phyloP scores from a whole-genome alignment of 2,113 vertebrate genomes.

The Suricata suricatta region DNA sequence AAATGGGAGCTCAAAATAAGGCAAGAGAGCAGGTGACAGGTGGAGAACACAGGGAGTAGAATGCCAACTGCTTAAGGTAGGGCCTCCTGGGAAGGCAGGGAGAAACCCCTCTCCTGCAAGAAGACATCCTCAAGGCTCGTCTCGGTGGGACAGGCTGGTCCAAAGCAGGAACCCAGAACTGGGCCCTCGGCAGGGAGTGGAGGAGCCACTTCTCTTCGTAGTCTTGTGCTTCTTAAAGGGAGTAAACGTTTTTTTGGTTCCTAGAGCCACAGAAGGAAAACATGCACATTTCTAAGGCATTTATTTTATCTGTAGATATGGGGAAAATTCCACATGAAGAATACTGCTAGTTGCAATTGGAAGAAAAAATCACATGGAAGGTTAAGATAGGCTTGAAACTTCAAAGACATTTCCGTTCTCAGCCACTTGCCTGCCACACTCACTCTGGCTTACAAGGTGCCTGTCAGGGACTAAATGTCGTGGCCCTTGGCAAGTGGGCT shows the following conservation, averaged over 20 bases:
- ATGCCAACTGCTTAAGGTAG: not conserved
- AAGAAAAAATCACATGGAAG: not conserved
- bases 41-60: not conserved
- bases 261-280: not conserved
- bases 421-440: not conserved
- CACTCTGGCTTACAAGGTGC: not conserved
- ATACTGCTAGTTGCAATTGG: not conserved
- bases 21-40: not conserved
- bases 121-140: not conserved
- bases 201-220: not conserved
- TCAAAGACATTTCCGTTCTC: not conserved
- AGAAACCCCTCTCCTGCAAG: not conserved
- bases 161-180: not conserved
- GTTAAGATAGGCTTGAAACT: not conserved
- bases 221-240: not conserved
- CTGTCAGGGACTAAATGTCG: too few relatives aligned
- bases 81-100: not conserved
- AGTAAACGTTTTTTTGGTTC: not conserved
- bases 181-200: not conserved
- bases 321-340: not conserved
- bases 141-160: not conserved
- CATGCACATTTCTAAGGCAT: not conserved
- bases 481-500: too few relatives aligned
- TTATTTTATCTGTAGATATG: not conserved
- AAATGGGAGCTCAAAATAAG: not conserved